Evolutionary conservation across 1,140 invertebrate species (phyloP), one percentile per base, ranked within the genome.

Genomic region (Agrilus planipennis): DNA sequence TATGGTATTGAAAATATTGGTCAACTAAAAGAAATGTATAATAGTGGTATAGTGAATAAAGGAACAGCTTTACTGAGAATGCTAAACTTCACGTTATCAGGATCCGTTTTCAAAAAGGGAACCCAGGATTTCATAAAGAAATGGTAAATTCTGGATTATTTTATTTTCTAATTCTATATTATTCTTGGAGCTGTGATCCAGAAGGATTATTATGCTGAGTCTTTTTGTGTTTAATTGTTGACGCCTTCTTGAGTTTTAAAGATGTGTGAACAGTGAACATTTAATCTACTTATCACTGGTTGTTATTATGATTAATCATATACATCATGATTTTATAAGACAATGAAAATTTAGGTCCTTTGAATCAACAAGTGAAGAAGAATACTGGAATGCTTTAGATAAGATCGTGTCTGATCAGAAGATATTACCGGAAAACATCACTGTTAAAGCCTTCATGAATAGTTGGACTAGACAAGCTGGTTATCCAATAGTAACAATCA

Each of bases 401-500:
- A 43, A 43, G 15, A 31, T 39, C 16, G 49, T 48, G 1, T 41
- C 42, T 34, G 55, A 54, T 21, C 23, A 46, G 10, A 49, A 48
- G 14, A 36, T 51, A 14, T 41, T 55, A 12, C 53, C 54, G 1
- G 32, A 39, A 18, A 49, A 45, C 39, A 38, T 49, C 7, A 54
- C 61, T 5, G 54, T 77, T 1, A 58, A 63, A 37, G 54, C 65
- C 5, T 61, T 73, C 11, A 71, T 74, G 52, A 64, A 77, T 37
- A 70, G 72, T 0, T 84, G 81, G 80, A 73, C 72, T 1, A 57
- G 65, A 15, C 70, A 79, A 55, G 71, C 70, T 50, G 68, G 74
- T 32, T 79, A 78, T 58, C 81, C 81, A 0, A 61, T 79, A 2
- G 61, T 84, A 2, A 75, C 64, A 1, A 64, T 81, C 3, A 63